Evolutionary conservation across 2,888 invertebrate genomes (phyloP).

Genomic region (Drosophila setosimentum): DNA sequence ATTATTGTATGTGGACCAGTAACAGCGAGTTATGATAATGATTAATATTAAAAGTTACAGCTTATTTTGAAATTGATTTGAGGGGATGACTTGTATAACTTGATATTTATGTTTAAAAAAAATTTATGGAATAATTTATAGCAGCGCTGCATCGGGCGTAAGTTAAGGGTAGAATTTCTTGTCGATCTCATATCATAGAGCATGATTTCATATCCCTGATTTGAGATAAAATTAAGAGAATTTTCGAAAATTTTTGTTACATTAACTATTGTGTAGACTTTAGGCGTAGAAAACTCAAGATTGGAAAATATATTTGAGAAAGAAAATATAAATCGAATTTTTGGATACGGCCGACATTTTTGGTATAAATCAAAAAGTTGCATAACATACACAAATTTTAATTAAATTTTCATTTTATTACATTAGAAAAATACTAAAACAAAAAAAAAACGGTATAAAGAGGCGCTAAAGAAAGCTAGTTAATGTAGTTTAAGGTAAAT

Average conservation of each 20-base stretch:
- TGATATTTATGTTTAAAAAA: slow-evolving; percentile 4
- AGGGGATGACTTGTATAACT: neutral
- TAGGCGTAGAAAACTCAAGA: neutral
- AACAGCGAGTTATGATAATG: slow-evolving; percentile 14
- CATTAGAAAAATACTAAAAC: slow-evolving; percentile 37
- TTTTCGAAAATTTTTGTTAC: slow-evolving; percentile 22
- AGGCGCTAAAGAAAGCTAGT: slow-evolving; percentile 1
- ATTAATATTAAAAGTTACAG: slow-evolving; percentile 3
- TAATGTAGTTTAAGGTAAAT: slow-evolving; percentile 1
- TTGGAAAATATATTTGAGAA: neutral
- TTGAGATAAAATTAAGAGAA: neutral
- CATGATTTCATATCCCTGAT: neutral
- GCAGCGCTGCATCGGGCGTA: slow-evolving; percentile 82
- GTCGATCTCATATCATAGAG: slow-evolving; percentile 7
- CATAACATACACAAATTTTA: neutral
- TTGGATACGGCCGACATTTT: slow-evolving; percentile 3
- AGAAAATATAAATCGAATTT: neutral
- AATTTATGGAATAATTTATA: slow-evolving; percentile 17
- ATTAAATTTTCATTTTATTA: slow-evolving; percentile 55
- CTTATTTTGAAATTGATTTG: neutral
- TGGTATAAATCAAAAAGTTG: neutral
- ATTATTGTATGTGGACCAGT: slow-evolving; percentile 4
- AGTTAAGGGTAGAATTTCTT: slow-evolving; percentile 22
- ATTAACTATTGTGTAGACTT: slow-evolving; percentile 2
- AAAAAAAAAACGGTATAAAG: neutral